Percentiles rank a stretch among this genome's conserved stretches.
These are phyloP conservation scores for Sarcoramphus papa DNA, from an alignment of 2,797 vertebrate species.

Conservation along the genomic window DNA sequence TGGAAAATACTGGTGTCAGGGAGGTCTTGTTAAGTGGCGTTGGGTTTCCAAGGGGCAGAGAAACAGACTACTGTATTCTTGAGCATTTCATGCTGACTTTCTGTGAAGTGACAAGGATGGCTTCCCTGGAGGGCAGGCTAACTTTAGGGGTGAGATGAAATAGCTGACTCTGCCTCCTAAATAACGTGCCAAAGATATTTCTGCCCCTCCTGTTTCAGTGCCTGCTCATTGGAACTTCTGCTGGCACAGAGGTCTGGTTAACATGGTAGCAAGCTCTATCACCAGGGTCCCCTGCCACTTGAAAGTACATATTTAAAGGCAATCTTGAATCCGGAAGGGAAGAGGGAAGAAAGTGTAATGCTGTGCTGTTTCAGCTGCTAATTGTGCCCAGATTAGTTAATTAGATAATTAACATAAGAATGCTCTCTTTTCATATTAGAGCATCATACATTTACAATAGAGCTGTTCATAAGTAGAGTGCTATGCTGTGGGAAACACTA, in stretches of 20 bases:
- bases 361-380: slow-evolving; percentile 52
- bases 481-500: slow-evolving; percentile 64
- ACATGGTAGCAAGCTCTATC: not conserved
- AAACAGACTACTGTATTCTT: not conserved
- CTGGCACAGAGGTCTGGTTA: not conserved
- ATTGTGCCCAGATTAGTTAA: slow-evolving; percentile 69
- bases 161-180: not conserved
- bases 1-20: not conserved
- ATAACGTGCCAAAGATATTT: not conserved
- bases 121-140: not conserved
- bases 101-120: not conserved
- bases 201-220: not conserved
- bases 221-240: not conserved
- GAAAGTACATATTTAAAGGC: slow-evolving; percentile 25
- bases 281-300: slow-evolving; percentile 7
- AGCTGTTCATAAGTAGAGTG: slow-evolving; percentile 56
- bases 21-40: not conserved
- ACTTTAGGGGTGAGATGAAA: not conserved
- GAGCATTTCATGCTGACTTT: not conserved
- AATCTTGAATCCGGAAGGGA: slow-evolving; percentile 35
- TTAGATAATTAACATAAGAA: slow-evolving; percentile 69
- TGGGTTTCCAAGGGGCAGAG: not conserved
- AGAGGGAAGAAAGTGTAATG: slow-evolving; percentile 54
- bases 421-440: slow-evolving; percentile 64
- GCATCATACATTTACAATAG: slow-evolving; percentile 63